These are phyloP conservation scores for Odontesthes bonariensis DNA, from an alignment of 2,113 vertebrate species.

Conservation along the genomic window DNA sequence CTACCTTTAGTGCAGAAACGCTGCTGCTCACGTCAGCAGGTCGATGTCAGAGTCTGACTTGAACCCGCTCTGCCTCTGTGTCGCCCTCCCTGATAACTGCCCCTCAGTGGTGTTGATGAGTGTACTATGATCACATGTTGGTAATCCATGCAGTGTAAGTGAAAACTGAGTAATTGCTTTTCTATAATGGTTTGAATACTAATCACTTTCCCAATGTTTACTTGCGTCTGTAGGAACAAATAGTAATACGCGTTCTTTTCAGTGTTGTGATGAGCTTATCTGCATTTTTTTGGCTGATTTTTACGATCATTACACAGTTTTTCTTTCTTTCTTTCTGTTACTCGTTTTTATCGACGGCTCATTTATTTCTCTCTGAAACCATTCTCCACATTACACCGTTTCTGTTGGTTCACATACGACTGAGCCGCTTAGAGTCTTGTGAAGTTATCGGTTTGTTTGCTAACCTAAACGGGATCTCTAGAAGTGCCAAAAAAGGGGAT, in stretches of 20 bases:
- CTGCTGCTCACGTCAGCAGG: slow-evolving; percentile 31
- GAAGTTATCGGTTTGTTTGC: slow-evolving; percentile 31
- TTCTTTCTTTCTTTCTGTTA: background rate
- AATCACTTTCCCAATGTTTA: slow-evolving; percentile 60
- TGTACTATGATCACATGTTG: slow-evolving; percentile 69
- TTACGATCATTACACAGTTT: slow-evolving; percentile 38
- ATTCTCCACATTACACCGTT: slow-evolving; percentile 58
- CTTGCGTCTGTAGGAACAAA: slow-evolving; percentile 65
- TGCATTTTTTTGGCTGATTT: slow-evolving; percentile 35
- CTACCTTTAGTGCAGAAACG: slow-evolving; percentile 37
- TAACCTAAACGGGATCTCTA: slow-evolving; percentile 37
- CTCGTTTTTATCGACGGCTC: slow-evolving; percentile 25
- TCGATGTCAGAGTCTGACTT: slow-evolving; percentile 30
- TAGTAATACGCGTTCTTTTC: slow-evolving; percentile 53
- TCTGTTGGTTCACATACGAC: slow-evolving; percentile 27
- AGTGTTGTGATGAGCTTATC: slow-evolving; percentile 66
- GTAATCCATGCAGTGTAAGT: slow-evolving; percentile 63
- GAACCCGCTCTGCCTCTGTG: slow-evolving; percentile 40
- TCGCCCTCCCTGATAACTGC: slow-evolving; percentile 42
- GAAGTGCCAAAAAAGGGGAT: slow-evolving; percentile 70
- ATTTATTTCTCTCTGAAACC: slow-evolving; percentile 27
- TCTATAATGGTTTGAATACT: slow-evolving; percentile 64
- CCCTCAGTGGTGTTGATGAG: slow-evolving; percentile 54
- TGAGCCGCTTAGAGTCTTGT: slow-evolving; percentile 21
- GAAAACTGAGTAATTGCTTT: slow-evolving; percentile 65